phyloP scores from a whole-genome alignment of 2,888 invertebrate genomes.

The Malthinus flaveolus region DNA sequence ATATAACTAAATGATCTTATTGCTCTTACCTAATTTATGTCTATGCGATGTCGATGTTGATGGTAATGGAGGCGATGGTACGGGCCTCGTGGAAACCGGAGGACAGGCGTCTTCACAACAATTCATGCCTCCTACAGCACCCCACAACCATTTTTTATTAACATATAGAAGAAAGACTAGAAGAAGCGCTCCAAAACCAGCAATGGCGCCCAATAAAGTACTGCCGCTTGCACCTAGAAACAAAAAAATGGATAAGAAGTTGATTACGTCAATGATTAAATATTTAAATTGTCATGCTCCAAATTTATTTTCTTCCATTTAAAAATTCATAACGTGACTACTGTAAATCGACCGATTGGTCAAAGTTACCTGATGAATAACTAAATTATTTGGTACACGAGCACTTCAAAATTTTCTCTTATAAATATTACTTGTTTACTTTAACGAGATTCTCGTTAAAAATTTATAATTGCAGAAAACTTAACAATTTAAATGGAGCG shows the following conservation, averaged over 20 bases:
- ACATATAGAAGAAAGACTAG: constrained; percentile 86
- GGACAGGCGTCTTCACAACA: constrained; percentile 64
- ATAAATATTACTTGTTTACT: too few species aligned
- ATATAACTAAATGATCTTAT: too few species aligned
- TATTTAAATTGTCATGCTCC: background rate
- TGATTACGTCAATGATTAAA: constrained; percentile 6
- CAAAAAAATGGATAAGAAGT: constrained; percentile 11
- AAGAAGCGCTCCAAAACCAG: constrained; percentile 79
- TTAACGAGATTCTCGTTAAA: too few species aligned
- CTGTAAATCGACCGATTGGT: too few species aligned
- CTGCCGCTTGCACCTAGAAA: constrained; percentile 75
- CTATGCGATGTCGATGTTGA: constrained; percentile 47
- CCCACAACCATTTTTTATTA: constrained; percentile 79
- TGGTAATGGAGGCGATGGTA: constrained; percentile 53
- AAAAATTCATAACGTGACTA: too few species aligned
- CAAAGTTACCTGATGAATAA: too few species aligned
- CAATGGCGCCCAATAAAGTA: constrained; percentile 85
- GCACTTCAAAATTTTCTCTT: too few species aligned
- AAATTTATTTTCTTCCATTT: too few species aligned
- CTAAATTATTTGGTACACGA: too few species aligned
- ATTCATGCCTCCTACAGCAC: constrained; percentile 62
- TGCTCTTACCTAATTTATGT: constrained; percentile 52
- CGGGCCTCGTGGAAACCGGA: constrained; percentile 51
- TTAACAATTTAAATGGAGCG: too few species aligned
- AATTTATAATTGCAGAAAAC: too few species aligned